Conservation (phyloP, 2,797 vertebrate species). For the Phataginus tricuspis region DNA sequence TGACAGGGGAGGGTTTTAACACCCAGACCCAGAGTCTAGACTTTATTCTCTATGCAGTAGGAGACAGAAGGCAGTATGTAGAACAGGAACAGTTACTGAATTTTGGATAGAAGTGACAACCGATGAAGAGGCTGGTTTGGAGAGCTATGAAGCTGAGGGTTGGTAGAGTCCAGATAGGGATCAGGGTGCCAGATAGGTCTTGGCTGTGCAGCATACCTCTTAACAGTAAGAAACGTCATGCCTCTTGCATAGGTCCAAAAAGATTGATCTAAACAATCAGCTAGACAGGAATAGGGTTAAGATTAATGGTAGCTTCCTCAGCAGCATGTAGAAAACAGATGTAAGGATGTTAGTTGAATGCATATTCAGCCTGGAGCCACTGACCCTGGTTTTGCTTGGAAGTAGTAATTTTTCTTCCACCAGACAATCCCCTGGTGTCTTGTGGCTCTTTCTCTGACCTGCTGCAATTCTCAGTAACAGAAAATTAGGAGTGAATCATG, state of each 20-base stretch:
- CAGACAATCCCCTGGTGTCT: background rate
- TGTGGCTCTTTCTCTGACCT: background rate
- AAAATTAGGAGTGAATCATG: background rate
- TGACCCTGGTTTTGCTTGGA: background rate
- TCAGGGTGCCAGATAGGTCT: background rate
- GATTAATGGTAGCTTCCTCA: background rate
- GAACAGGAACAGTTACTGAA: background rate
- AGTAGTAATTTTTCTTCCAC: background rate
- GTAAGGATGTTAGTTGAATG: background rate
- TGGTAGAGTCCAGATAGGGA: background rate
- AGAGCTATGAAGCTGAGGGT: background rate
- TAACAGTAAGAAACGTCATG: background rate
- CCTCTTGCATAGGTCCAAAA: background rate
- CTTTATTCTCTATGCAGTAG: background rate
- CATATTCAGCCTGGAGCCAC: background rate
- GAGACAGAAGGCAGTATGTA: constrained; percentile 3
- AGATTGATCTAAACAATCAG: background rate
- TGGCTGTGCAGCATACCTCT: background rate
- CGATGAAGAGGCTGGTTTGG: background rate
- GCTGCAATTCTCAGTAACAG: background rate
- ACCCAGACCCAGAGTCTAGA: background rate
- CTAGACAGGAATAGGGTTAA: background rate
- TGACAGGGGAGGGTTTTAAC: background rate
- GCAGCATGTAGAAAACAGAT: background rate
- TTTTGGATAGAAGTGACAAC: background rate